Evolutionary conservation across 2,888 invertebrate genomes (phyloP), one percentile per base, ranked within the genome.

Genomic region (Tenthredo amoena): DNA sequence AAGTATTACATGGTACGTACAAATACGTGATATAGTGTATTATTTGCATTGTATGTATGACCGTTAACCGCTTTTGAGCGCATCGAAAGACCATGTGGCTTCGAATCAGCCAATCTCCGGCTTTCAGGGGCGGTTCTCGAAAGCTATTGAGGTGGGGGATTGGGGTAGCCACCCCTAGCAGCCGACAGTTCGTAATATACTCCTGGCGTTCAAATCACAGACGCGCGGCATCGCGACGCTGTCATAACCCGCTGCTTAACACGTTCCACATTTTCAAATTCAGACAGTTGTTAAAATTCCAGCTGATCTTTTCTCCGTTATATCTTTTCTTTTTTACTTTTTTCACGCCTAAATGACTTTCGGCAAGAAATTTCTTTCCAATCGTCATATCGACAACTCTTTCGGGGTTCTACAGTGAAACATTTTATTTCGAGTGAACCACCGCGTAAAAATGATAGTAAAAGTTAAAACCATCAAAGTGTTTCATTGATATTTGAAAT

Each of bases 171-270:
- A 84, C 84, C 86, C 86, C 81, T 85, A 72, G 77, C 50, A 82
- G 34, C 58, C 31, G 18, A 37, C 47, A 47, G 58, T 37, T 37
- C 86, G 83, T 72, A 74, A 74, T 74, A 72, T 50, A 87, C 89
- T 91, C 89, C 90, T 86, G 91, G 93, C 93, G 93, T 93, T 93
- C 92, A 93, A 93, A 93, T 93, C 93, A 93, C 93, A 90, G 88
- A 88, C 88, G 89, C 87, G 85, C 85, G 86, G 87, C 89, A 88
- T 87, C 89, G 88, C 86, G 87, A 88, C 88, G 87, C 88, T 76
- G 40, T 84, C 76, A 84, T 84, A 58, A 58, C 58, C 26, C 37
- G 81, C 26, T 81, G 62, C 40, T 62, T 62, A 62, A 81, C 37
- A 62, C 31, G 34, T 77, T 77, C 40, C 7, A 21, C 26, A 43